Percentiles rank a stretch among this genome's conserved stretches.
phyloP scores from a whole-genome alignment of 2,888 invertebrate species.

The Synergus umbraculus region DNA sequence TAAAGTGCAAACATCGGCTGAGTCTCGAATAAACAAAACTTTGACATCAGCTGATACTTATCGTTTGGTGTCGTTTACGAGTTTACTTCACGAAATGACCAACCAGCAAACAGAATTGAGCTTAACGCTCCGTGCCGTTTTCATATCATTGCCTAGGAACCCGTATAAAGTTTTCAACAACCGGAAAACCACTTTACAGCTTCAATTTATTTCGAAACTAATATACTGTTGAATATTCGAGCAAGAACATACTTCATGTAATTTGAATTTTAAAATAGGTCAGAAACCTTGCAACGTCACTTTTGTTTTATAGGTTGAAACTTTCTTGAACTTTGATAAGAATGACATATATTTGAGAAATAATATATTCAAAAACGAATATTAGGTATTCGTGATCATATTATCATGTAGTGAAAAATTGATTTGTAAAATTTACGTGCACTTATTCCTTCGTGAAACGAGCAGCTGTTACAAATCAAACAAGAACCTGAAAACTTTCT shows the following conservation, averaged over 20 bases:
- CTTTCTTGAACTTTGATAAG: not conserved
- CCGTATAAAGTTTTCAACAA: not conserved
- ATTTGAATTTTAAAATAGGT: not conserved
- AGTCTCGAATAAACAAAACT: not conserved
- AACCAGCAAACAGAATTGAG: constrained; percentile 10
- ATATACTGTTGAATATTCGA: not conserved
- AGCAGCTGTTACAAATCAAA: constrained; percentile 42
- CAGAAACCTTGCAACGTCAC: not conserved
- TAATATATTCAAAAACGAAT: constrained; percentile 5
- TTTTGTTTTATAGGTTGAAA: not conserved
- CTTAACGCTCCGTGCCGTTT: constrained; percentile 5
- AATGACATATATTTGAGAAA: not conserved
- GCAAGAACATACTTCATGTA: not conserved
- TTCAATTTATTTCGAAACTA: constrained; percentile 2
- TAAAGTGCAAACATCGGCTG: not conserved
- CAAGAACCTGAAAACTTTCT: constrained; percentile 37
- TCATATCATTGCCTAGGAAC: not conserved
- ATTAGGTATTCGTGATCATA: constrained; percentile 4
- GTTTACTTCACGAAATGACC: constrained; percentile 26
- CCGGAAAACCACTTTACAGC: not conserved
- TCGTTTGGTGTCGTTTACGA: constrained; percentile 1
- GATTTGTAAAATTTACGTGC: constrained; percentile 30
- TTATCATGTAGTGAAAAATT: constrained; percentile 28
- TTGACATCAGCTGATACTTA: constrained; percentile 10
- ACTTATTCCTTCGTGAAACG: constrained; percentile 11